Conservation (phyloP, 1,140 invertebrate species). For the Drosophila suzukii region DNA sequence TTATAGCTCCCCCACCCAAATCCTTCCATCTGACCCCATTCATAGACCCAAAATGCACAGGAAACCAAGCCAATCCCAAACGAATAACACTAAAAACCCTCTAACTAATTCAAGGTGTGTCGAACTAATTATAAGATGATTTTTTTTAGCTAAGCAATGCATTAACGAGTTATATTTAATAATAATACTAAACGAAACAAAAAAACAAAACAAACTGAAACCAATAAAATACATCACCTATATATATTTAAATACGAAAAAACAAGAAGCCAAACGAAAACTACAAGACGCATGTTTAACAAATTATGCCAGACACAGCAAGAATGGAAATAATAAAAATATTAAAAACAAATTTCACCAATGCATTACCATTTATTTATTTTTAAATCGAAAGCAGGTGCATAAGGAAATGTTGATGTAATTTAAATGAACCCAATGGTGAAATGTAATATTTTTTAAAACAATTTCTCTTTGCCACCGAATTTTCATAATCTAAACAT, state of each 20-base stretch:
- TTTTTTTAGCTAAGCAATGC: conserved; percentile 81
- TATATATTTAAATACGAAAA: conserved; percentile 76
- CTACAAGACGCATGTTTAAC: conserved; percentile 59
- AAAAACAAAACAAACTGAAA: conserved; percentile 44
- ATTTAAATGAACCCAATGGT: too few species aligned
- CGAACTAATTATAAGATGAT: conserved; percentile 75
- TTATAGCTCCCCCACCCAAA: conserved; percentile 2
- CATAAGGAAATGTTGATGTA: too few species aligned
- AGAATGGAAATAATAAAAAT: conserved; percentile 60
- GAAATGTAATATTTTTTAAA: too few species aligned
- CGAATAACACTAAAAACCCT: conserved; percentile 42
- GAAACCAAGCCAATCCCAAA: conserved; percentile 9
- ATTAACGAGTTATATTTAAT: conserved; percentile 77
- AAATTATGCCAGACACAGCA: conserved; percentile 70
- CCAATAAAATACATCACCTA: conserved; percentile 55
- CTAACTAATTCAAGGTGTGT: conserved; percentile 71
- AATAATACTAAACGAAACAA: conserved; percentile 63
- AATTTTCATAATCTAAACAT: too few species aligned
- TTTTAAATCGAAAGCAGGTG: too few species aligned
- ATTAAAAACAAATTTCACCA: conserved; percentile 42
- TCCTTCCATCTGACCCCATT: conserved; percentile 1
- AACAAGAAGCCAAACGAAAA: conserved; percentile 34
- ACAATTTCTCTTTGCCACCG: too few species aligned
- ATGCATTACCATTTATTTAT: neutral
- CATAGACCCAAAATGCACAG: neutral